These are phyloP conservation scores for Cyclina sinensis DNA, from an alignment of 1,140 invertebrate genomes.

Conservation along the genomic window DNA sequence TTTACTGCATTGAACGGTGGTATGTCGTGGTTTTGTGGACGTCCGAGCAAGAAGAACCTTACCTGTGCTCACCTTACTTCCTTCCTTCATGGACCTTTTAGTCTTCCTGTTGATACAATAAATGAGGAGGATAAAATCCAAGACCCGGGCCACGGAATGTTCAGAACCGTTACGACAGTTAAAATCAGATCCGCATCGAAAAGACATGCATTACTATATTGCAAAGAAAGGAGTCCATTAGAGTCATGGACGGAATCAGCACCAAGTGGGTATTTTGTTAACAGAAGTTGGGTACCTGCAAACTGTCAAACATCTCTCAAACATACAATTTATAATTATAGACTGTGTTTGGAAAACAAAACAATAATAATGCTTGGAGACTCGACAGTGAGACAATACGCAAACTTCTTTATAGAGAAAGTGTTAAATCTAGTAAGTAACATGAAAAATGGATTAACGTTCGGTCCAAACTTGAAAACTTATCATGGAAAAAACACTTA, in stretches of 20 bases:
- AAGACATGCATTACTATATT: not conserved
- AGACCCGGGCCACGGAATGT: not conserved
- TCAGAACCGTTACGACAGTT: not conserved
- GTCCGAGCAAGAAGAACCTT: not conserved
- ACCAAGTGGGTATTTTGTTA: conserved; percentile 19
- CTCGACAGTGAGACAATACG: conserved; percentile 44
- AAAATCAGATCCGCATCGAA: not conserved
- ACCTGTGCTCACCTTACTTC: conserved; percentile 13
- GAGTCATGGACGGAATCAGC: conserved; percentile 21
- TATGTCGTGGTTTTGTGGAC: conserved; percentile 50
- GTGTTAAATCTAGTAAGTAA: not conserved
- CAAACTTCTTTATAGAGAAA: not conserved
- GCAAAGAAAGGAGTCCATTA: not conserved
- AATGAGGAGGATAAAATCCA: not conserved
- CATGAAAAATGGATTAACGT: not conserved
- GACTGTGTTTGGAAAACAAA: conserved; percentile 31
- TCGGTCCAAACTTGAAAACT: not conserved
- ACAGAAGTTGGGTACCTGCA: not conserved
- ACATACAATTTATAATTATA: not conserved
- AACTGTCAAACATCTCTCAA: not conserved
- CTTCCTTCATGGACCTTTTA: conserved; percentile 14
- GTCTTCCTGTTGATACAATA: not conserved
- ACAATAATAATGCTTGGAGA: conserved; percentile 23
- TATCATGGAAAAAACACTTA: conserved; percentile 30
- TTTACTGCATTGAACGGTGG: conserved; percentile 38